Evolutionary conservation across 2,113 vertebrate genomes (phyloP).

Genomic region (Zingel zingel): DNA sequence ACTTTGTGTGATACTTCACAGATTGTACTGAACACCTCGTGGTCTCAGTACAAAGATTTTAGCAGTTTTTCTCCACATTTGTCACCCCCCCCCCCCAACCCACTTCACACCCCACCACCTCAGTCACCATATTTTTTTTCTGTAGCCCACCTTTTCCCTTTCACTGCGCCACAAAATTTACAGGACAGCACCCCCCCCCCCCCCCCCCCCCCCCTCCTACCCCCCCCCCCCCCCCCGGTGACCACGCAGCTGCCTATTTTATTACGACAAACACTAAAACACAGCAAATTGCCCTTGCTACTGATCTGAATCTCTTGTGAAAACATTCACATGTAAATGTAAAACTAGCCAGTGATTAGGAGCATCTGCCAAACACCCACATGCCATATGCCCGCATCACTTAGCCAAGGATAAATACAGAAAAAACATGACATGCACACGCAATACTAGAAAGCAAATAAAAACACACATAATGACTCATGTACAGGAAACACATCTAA

Average conservation of each 20-base stretch:
- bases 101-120: neutral
- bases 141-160: slow-evolving; percentile 24
- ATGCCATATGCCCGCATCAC: slow-evolving; percentile 67
- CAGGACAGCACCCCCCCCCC: slow-evolving; percentile 14
- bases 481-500: neutral
- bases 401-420: slow-evolving; percentile 55
- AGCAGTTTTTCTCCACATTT: slow-evolving; percentile 3
- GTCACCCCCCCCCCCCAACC: neutral
- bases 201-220: neutral
- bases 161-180: slow-evolving; percentile 28
- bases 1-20: slow-evolving; percentile 24
- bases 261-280: slow-evolving; percentile 37
- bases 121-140: slow-evolving; percentile 9
- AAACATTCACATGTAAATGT: slow-evolving; percentile 67
- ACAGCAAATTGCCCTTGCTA: slow-evolving; percentile 48
- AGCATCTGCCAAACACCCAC: slow-evolving; percentile 79
- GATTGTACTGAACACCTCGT: slow-evolving; percentile 20
- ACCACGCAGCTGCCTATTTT: slow-evolving; percentile 14
- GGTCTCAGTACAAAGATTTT: slow-evolving; percentile 8
- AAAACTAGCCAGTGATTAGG: slow-evolving; percentile 64
- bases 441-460: slow-evolving; percentile 31
- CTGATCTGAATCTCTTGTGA: slow-evolving; percentile 60
- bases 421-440: slow-evolving; percentile 45
- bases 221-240: neutral
- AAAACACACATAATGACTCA: slow-evolving; percentile 25